phyloP scores from a whole-genome alignment of 1,140 invertebrate species.

The Lutraria rhynchaena region DNA sequence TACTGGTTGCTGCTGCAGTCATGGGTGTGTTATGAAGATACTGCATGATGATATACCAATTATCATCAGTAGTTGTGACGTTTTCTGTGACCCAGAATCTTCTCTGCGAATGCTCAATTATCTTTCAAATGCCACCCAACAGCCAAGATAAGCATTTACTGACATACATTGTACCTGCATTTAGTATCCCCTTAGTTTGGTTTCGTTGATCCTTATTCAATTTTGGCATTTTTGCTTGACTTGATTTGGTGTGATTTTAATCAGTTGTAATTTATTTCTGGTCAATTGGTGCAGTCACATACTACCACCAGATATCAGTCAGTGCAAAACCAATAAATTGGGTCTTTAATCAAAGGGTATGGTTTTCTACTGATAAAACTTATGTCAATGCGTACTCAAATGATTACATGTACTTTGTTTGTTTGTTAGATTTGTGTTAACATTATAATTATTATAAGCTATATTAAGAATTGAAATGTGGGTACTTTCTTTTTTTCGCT shows the following conservation, averaged over 20 bases:
- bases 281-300: neutral
- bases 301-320: neutral
- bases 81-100: constrained; percentile 3
- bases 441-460: too few species aligned
- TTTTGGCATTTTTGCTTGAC: constrained; percentile 23
- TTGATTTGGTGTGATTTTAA: neutral
- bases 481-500: too few species aligned
- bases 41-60: neutral
- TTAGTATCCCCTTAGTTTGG: neutral
- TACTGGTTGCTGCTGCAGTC: constrained; percentile 3
- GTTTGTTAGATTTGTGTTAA: constrained; percentile 9
- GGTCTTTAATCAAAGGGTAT: neutral
- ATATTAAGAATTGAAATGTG: too few species aligned
- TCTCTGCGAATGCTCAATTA: neutral
- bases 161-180: neutral
- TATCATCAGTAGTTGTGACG: neutral
- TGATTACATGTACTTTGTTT: neutral
- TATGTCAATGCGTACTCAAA: too few species aligned
- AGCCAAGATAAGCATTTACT: neutral
- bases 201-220: constrained; percentile 14
- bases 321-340: neutral
- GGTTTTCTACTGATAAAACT: neutral
- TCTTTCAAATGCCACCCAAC: constrained; percentile 5
- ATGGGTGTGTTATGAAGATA: neutral
- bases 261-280: neutral